phyloP scores from a whole-genome alignment of 2,797 vertebrate species.

The Notamacropus eugenii region DNA sequence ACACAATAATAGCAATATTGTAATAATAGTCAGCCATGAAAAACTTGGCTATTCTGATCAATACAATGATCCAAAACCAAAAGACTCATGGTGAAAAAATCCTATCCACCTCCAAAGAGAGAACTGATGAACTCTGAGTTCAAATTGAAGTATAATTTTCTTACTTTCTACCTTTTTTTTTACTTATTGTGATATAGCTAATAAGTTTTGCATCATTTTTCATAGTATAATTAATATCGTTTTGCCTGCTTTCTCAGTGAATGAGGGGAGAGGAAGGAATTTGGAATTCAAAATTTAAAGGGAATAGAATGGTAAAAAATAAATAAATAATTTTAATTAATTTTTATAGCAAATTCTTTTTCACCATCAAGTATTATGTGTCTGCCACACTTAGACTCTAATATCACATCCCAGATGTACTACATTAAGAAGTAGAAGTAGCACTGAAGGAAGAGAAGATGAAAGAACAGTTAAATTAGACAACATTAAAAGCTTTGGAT shows the following conservation, averaged over 20 bases:
- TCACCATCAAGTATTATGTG: background rate
- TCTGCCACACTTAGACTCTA: background rate
- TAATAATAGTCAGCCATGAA: background rate
- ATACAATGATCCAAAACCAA: background rate
- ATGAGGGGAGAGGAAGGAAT: background rate
- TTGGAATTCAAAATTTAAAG: background rate
- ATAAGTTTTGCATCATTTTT: background rate
- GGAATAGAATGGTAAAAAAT: background rate
- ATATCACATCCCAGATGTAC: background rate
- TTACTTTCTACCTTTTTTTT: background rate
- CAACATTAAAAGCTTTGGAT: background rate
- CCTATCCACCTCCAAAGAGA: background rate
- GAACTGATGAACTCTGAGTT: background rate
- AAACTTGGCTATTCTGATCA: background rate
- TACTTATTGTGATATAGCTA: background rate
- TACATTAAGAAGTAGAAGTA: background rate
- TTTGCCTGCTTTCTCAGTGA: background rate
- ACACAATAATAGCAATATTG: background rate
- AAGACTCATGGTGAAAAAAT: background rate
- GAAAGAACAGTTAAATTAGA: background rate
- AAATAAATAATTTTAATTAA: background rate
- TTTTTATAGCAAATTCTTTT: background rate
- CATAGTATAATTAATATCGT: background rate
- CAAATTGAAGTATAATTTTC: background rate
- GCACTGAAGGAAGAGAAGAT: background rate